Evolutionary conservation across 2,888 invertebrate genomes (phyloP), one percentile per base, ranked within the genome.

Genomic region (Pandemis cinnamomeana): DNA sequence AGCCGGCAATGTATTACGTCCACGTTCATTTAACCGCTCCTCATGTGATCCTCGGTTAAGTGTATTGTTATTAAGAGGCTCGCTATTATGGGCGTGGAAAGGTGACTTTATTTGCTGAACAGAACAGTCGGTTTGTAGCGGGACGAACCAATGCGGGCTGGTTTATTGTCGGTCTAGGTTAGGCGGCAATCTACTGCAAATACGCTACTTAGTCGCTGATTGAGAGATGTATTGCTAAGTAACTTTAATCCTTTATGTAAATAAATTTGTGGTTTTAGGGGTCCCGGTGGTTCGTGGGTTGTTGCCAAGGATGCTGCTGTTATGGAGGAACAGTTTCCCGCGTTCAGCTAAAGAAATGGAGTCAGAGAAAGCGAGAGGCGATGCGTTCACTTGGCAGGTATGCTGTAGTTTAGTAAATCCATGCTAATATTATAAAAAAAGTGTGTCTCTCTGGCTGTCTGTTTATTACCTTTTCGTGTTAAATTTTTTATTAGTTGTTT

Each of bases 311-410:
- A 98, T 99, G 98, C 88, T 99, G 80, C 92, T 99, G 13, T 92
- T 99, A 4, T 99, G 99, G 99, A 96, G 99, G 80, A 99, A 99
- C 89, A 99, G 99, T 42, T 99, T 99, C 90, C 99, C 99, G 0
- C 95, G 99, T 67, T 99, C 99, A 0, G 96, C 97, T 55, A 99
- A 99, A 86, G 99, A 99, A 89, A 94, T 99, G 15, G 99, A 99
- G 87, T 98, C 99, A 0, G 99, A 99, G 91, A 99, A 99, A 82
- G 96, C 98, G 15, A 95, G 99, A 83, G 97, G 99, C 7, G 99
- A 99, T 92, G 98, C 99, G 0, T 99, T 99, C 87, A 99, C 99
- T n/a, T 99, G 99, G 99, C 98, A 98, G 95, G 97, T 97, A 41
- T 8, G 66, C n/a, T 13, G 11, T 48, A 11, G 1, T 51, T 5